phyloP scores from a whole-genome alignment of 2,888 invertebrate species.

The Rhorus exstirpatorius region DNA sequence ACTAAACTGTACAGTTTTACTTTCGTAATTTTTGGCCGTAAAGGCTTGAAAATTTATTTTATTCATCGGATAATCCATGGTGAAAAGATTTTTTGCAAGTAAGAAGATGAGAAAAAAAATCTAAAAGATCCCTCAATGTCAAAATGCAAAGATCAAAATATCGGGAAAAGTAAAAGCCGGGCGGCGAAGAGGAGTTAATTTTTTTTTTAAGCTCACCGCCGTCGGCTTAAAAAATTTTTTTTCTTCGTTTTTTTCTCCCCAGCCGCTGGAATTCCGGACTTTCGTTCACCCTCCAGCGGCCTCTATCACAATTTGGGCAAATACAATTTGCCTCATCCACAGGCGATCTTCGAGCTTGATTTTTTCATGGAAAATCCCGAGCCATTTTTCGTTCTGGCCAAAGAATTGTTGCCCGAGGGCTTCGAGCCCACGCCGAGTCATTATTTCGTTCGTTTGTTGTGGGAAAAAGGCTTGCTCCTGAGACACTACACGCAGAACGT shows the following conservation, averaged over 20 bases:
- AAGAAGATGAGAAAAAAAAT: too few species aligned
- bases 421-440: slow-evolving; percentile 96
- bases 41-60: too few species aligned
- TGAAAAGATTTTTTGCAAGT: too few species aligned
- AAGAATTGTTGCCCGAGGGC: slow-evolving; percentile 94
- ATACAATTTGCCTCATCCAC: slow-evolving; percentile 96
- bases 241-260: slow-evolving; percentile 75
- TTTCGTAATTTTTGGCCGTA: too few species aligned
- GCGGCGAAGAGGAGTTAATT: too few species aligned
- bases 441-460: slow-evolving; percentile 94
- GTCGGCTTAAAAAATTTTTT: slow-evolving; percentile 10
- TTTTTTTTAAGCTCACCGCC: too few species aligned
- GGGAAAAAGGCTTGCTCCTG: slow-evolving; percentile 92
- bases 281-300: slow-evolving; percentile 96
- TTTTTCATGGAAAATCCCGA: slow-evolving; percentile 96
- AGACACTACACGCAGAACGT: slow-evolving; percentile 97
- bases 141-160: too few species aligned
- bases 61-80: too few species aligned
- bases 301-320: slow-evolving; percentile 96
- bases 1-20: too few species aligned
- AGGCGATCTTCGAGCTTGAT: slow-evolving; percentile 96
- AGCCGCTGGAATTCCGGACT: slow-evolving; percentile 99
- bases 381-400: slow-evolving; percentile 96
- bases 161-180: too few species aligned
- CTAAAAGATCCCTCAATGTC: too few species aligned